Evolutionary conservation across 2,888 invertebrate species (phyloP).

Genomic region (Apocheima hispidaria): DNA sequence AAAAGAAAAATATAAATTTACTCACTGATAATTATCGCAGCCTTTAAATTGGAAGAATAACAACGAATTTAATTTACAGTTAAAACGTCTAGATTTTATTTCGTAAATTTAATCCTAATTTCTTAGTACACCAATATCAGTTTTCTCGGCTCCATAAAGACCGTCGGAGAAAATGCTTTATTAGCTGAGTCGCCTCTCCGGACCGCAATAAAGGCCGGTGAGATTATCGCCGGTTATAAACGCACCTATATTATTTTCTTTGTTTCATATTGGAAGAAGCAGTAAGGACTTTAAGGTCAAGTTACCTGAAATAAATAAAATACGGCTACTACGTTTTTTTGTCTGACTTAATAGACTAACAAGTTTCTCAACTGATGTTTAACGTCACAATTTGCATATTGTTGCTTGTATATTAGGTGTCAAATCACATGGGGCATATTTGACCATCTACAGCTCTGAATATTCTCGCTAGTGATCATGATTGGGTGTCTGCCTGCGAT

Average conservation of each 20-base stretch:
- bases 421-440: no score
- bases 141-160: conserved; percentile 58
- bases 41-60: not conserved
- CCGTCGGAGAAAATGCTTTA: conserved; percentile 64
- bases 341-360: no score
- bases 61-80: not conserved
- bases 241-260: conserved; percentile 60
- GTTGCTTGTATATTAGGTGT: no score
- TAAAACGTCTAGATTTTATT: not conserved
- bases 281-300: conserved; percentile 15
- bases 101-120: conserved; percentile 59
- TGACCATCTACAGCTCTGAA: no score
- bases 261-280: conserved; percentile 50
- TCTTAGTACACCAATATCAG: conserved; percentile 60
- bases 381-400: no score
- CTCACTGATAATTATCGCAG: no score
- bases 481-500: no score
- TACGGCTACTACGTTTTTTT: no score
- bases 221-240: conserved; percentile 46
- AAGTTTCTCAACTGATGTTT: no score
- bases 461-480: no score
- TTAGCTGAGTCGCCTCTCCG: conserved; percentile 59
- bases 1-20: no score
- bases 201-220: conserved; percentile 55
- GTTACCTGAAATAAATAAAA: not conserved